Evolutionary conservation across 30 jellyfish, hydroid and myxozoan species (phyloP), one percentile per base, ranked within the genome.

Genomic region (Pelagia noctiluca): DNA sequence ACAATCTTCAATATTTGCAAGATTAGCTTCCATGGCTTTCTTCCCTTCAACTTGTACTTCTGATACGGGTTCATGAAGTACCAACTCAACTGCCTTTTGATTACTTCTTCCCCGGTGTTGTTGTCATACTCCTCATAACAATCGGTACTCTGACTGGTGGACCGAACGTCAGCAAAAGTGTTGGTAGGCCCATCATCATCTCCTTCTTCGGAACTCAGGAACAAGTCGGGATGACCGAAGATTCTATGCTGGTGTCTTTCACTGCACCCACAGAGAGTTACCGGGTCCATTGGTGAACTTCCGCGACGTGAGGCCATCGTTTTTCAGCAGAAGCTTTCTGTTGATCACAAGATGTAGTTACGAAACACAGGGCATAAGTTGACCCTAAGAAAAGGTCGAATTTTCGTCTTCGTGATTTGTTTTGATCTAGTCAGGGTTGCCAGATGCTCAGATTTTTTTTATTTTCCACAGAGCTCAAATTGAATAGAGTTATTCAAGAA

Each of bases 21-120:
- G 2, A 93, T 37, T 22, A 93, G 91, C 66, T 93, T 93, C 93
- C 90, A 82, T 46, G 98, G 98, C 36, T 93, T 93, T 24, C 98
- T 77, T 28, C 97, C 97, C 35, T 81, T 74, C 36, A 61, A 73
- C 54, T 82, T 93, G 84, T 53, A 93, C 64, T 93, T 93, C 64
- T 93, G 92, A 53, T 93, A 93, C 2, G 98, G 98, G 77, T 87
- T 87, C 62, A 76, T 80, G 74, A 86, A 93, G 82, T 70, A 87
- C 98, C 98, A 93, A 34, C 84, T 84, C 70, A 93, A 76, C 78
- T 87, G 87, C 50, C 85, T 77, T 26, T 86, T 75, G 28, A 93
- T 82, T 31, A 31, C 76, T 0, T 75, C 96, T 82, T 93, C 98
- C 24, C 85, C 89, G 2, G 86, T 84, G 11, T 50, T 70, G 62